phyloP scores from a whole-genome alignment of 1,140 invertebrate species.

The Drosophila rhopaloa region DNA sequence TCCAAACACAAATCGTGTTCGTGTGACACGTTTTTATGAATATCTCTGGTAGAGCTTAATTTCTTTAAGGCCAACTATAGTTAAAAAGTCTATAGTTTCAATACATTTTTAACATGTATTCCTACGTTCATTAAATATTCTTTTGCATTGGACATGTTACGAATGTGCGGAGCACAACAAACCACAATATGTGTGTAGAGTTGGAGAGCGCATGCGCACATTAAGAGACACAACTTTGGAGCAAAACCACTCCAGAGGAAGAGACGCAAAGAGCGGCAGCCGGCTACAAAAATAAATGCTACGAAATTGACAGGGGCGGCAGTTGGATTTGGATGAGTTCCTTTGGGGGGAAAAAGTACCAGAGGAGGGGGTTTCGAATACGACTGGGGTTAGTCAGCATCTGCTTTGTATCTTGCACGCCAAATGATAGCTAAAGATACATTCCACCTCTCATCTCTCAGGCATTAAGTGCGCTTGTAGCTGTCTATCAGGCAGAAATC shows the following conservation, averaged over 20 bases:
- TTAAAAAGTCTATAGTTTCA: too few relatives aligned
- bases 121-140: background rate
- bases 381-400: conserved; percentile 48
- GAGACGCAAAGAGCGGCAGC: conserved; percentile 15
- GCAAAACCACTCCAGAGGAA: conserved; percentile 8
- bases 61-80: too few relatives aligned
- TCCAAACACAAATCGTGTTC: too few relatives aligned
- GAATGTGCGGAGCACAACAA: conserved; percentile 74
- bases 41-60: too few relatives aligned
- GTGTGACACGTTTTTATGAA: too few relatives aligned
- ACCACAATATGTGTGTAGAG: conserved; percentile 59
- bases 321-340: conserved; percentile 17
- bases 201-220: conserved; percentile 68
- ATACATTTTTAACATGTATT: too few relatives aligned
- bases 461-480: conserved; percentile 70
- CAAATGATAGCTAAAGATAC: conserved; percentile 49
- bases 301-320: conserved; percentile 48
- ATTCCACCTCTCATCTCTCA: conserved; percentile 21
- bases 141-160: conserved; percentile 51
- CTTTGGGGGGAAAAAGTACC: background rate
- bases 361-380: background rate
- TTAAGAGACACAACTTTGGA: conserved; percentile 5
- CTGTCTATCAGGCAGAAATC: conserved; percentile 64
- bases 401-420: conserved; percentile 71
- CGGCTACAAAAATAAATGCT: conserved; percentile 62